Evolutionary conservation across 2,888 invertebrate species (phyloP), one percentile per base, ranked within the genome.

Genomic region (Melanophora roralis): DNA sequence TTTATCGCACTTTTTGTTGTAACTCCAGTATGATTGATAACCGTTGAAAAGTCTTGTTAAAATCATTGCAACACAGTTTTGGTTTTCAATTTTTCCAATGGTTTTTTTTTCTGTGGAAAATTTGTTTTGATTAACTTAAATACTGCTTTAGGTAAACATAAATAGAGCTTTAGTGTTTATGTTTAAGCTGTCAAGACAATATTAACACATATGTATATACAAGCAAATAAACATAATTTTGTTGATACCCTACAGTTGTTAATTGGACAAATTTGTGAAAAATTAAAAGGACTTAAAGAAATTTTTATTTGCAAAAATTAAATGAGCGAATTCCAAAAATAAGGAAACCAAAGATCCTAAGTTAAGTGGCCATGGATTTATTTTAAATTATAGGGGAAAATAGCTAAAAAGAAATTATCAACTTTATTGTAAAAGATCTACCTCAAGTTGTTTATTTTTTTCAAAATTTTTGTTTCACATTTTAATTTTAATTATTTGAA

Each of bases 121-220:
- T 67, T 57, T 55, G 51, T 81, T 69, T 78, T 81, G 76, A 79
- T 79, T 81, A 69, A 81, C 78, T 79, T 69, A 53, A 76, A 74
- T 76, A 73, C 62, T 79, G 69, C 81, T 79, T 81, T 81, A 81
- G 67, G 60, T 71, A 55, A 81, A 81, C 81, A 81, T 79, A 81
- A 81, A 71, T 79, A 65, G 67, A 81, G 78, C 78, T 69, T 78
- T 80, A 76, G 80, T 80, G 72, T 76, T 72, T 76, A 80, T 80
- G 80, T 80, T 27, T 49, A 59, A 64, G 38, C 23, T 67, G 49
- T 14, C 27, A 27, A 27, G 27, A 5, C 6, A 5, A 27, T n/a
- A n/a, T 49, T n/a, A 55, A 60, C 6, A 34, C 55, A 77, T 14
- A 51, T 14, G 1, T 34, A 62, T 47, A 45, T 23, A 45, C 67